Conservation (phyloP, 2,113 vertebrate genomes). For the Romanogobio albipinnatus region DNA sequence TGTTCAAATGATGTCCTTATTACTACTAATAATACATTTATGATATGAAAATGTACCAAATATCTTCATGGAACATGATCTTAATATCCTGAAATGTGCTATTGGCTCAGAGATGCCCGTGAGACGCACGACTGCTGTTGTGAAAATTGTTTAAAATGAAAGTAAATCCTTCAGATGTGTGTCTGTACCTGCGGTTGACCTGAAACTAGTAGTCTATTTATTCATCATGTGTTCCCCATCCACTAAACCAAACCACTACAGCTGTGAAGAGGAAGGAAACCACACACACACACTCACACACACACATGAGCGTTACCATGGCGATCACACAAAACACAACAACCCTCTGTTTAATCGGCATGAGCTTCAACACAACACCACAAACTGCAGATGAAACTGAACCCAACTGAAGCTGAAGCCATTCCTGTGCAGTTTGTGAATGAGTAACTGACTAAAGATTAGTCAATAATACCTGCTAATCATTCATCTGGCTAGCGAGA, state of each 20-base stretch:
- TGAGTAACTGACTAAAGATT: background rate
- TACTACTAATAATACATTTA: no score
- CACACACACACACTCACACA: background rate
- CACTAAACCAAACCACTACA: constrained; percentile 26
- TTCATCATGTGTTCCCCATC: background rate
- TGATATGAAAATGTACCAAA: no score
- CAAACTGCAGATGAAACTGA: background rate
- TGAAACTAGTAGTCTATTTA: background rate
- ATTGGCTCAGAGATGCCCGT: no score
- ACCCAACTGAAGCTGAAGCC: background rate
- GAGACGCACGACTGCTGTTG: no score
- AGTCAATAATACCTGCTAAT: constrained; percentile 1
- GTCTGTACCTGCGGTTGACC: background rate
- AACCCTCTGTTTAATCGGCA: constrained; percentile 15
- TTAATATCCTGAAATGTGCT: no score
- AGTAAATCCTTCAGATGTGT: no score
- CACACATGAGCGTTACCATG: constrained; percentile 62
- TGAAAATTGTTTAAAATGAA: no score
- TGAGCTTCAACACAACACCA: constrained; percentile 20
- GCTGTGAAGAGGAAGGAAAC: constrained; percentile 53
- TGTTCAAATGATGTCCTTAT: no score
- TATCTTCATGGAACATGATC: no score
- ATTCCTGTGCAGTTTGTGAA: background rate
- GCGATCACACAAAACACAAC: constrained; percentile 61
- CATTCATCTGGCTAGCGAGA: constrained; percentile 22